Conservation (phyloP, 2,888 invertebrate species). For the Tuta absoluta region DNA sequence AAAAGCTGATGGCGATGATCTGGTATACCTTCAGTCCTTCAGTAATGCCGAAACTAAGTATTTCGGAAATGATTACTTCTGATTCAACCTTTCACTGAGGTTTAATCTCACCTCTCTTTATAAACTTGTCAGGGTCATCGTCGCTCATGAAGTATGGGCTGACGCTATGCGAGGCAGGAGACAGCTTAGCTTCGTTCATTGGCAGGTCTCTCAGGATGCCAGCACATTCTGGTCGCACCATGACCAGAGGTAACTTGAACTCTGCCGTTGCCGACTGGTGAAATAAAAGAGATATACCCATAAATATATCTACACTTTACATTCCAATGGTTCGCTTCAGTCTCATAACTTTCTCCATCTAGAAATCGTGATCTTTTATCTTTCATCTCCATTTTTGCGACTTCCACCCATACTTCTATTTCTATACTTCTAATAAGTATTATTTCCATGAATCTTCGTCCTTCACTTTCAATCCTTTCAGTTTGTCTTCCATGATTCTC, state of each 20-base stretch:
- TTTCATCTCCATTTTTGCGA: too few species aligned
- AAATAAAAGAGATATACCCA: conserved; percentile 22
- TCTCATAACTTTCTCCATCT: too few species aligned
- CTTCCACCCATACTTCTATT: too few species aligned
- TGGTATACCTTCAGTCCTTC: too few species aligned
- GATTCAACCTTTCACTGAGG: neutral
- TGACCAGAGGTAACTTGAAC: conserved; percentile 85
- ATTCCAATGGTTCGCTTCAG: too few species aligned
- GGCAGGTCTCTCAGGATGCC: conserved; percentile 83
- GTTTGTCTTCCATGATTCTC: neutral
- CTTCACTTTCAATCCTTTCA: too few species aligned
- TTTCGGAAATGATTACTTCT: too few species aligned
- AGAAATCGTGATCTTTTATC: too few species aligned
- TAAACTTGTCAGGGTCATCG: conserved; percentile 82
- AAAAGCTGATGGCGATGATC: neutral
- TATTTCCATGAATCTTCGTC: too few species aligned
- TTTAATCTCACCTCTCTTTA: conserved; percentile 81
- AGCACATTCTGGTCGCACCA: conserved; percentile 85
- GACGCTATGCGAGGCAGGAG: conserved; percentile 80
- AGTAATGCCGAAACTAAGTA: too few species aligned
- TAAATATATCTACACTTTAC: too few species aligned
- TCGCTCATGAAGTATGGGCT: conserved; percentile 86
- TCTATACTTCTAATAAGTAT: too few species aligned
- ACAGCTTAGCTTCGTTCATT: conserved; percentile 81
- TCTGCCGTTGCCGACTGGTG: conserved; percentile 84